Evolutionary conservation across 1,140 invertebrate genomes (phyloP).

Genomic region (Drosophila micromelanica): DNA sequence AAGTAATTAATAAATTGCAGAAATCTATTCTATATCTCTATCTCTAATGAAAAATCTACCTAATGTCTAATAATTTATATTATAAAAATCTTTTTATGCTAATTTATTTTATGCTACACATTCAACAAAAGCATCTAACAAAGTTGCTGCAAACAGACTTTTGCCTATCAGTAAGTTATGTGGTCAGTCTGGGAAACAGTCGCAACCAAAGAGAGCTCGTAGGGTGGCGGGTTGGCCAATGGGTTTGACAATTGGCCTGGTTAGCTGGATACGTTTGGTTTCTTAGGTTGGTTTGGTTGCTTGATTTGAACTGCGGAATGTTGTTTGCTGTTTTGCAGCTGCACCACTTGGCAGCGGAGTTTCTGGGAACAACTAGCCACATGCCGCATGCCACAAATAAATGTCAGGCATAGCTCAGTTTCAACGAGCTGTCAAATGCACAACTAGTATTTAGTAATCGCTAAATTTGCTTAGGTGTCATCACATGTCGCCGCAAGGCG

Average conservation of each 20-base stretch:
- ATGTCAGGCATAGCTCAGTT: slow-evolving; percentile 45
- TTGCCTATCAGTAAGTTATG: slow-evolving; percentile 17
- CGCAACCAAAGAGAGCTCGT: slow-evolving; percentile 26
- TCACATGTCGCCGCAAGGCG: slow-evolving; percentile 74
- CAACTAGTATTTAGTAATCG: slow-evolving; percentile 3
- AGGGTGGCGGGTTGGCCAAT: slow-evolving; percentile 43
- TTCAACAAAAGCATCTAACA: too few species aligned
- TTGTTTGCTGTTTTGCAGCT: slow-evolving; percentile 29
- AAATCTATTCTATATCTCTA: too few species aligned
- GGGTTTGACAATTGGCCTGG: slow-evolving; percentile 67
- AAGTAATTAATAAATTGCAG: too few species aligned
- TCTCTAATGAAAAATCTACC: too few species aligned
- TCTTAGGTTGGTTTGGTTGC: slow-evolving; percentile 6
- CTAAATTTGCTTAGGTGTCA: slow-evolving; percentile 65
- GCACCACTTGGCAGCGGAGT: slow-evolving; percentile 23
- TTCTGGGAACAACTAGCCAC: slow-evolving; percentile 50
- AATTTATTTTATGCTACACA: too few species aligned
- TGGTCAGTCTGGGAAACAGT: slow-evolving; percentile 7
- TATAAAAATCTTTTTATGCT: too few species aligned
- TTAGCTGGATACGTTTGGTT: slow-evolving; percentile 16
- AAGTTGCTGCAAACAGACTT: slow-evolving; percentile 1
- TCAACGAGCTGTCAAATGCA: slow-evolving; percentile 32
- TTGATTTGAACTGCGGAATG: slow-evolving; percentile 34
- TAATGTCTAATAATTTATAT: too few species aligned
- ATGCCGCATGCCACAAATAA: slow-evolving; percentile 71